Evolutionary conservation across 2,113 vertebrate species (phyloP).

Genomic region (Lamprotornis superbus): DNA sequence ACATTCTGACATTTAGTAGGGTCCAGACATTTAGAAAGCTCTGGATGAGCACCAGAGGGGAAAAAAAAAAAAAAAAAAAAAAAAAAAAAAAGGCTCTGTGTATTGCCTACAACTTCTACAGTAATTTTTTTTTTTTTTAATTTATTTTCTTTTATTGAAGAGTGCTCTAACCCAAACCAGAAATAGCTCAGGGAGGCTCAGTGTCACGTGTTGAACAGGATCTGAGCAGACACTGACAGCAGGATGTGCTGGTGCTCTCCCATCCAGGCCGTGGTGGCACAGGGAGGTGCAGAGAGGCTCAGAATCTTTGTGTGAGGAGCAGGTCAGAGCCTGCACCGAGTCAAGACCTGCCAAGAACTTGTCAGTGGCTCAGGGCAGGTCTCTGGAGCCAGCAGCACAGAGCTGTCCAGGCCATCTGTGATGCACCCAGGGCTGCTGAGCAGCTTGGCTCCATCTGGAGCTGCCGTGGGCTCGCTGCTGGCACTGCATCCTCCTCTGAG

Average conservation of each 20-base stretch:
- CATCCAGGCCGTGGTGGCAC: no score
- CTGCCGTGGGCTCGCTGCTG: not conserved
- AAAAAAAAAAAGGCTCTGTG: not conserved
- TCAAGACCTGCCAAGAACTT: not conserved
- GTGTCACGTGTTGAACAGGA: fast-evolving
- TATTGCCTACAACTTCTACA: not conserved
- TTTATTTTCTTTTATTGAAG: not conserved
- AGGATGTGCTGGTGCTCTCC: not conserved
- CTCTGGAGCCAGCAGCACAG: not conserved
- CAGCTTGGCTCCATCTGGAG: constrained; percentile 51
- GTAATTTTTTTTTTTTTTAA: not conserved
- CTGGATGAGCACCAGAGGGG: fast-evolving
- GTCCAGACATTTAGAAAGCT: not conserved
- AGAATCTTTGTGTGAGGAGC: fast-evolving
- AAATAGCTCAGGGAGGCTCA: not conserved
- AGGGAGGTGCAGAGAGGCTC: not conserved
- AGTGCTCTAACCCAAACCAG: not conserved
- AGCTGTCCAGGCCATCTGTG: constrained; percentile 30
- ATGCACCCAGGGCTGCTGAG: not conserved
- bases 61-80: not conserved
- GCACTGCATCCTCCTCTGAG: not conserved
- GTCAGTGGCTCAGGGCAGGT: not conserved
- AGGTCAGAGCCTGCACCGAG: not conserved
- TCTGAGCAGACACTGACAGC: not conserved
- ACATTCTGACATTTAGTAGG: not conserved